Evolutionary conservation across 2,797 vertebrate genomes (phyloP).

Genomic region (Pangasius sanitwongsei): DNA sequence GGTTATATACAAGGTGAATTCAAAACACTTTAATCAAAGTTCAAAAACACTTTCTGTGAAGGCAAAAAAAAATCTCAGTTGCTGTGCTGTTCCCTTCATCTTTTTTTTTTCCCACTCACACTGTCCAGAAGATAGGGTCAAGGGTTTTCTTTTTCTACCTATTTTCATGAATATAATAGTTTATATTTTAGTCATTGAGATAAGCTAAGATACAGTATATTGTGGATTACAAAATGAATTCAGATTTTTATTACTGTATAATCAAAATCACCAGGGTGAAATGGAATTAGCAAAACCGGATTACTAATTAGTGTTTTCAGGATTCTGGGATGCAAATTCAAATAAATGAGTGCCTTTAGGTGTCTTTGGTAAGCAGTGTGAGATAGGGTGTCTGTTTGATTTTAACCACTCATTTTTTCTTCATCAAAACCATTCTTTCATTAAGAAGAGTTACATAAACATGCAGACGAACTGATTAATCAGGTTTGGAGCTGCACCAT

Average conservation of each 20-base stretch:
- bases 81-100: background rate
- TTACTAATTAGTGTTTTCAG: background rate
- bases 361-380: background rate
- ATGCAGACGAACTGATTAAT: background rate
- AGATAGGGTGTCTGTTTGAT: background rate
- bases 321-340: background rate
- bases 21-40: background rate
- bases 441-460: background rate
- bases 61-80: background rate
- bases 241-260: background rate
- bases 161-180: background rate
- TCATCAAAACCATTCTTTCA: background rate
- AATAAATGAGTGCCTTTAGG: background rate
- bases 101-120: background rate
- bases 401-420: background rate
- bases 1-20: background rate
- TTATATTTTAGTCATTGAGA: background rate
- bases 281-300: background rate
- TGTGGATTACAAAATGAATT: background rate
- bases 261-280: background rate
- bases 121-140: background rate
- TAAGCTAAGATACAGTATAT: background rate
- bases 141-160: background rate
- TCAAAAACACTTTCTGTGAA: background rate
- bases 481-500: background rate